phyloP scores from a whole-genome alignment of 1,140 invertebrate species.

The Colletes latitarsis region DNA sequence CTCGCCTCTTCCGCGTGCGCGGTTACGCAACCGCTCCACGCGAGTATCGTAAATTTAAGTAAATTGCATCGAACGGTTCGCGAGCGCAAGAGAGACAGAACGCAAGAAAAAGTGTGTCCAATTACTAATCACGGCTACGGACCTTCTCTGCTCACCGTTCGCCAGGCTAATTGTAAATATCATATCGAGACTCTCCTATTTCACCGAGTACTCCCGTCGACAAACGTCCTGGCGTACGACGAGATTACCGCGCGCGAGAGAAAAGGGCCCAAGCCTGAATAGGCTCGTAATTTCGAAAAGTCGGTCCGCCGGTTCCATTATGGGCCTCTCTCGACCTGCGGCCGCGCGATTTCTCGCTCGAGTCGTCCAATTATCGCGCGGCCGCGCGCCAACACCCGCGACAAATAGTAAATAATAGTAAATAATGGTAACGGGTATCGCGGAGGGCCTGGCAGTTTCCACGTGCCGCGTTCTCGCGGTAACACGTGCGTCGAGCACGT shows the following conservation, averaged over 20 bases:
- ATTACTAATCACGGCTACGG: slow-evolving; percentile 27
- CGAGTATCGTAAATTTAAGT: slow-evolving; percentile 18
- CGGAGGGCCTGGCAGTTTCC: slow-evolving; percentile 55
- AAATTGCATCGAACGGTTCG: slow-evolving; percentile 7
- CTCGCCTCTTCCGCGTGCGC: slow-evolving; percentile 31
- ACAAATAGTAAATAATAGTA: slow-evolving; percentile 65
- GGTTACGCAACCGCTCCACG: slow-evolving; percentile 24
- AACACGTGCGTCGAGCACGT: slow-evolving; percentile 51
- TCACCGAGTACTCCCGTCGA: neutral
- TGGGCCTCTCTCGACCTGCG: slow-evolving; percentile 6
- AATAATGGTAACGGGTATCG: slow-evolving; percentile 51
- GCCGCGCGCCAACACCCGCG: slow-evolving; percentile 15
- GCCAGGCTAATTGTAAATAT: slow-evolving; percentile 32
- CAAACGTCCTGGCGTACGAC: neutral
- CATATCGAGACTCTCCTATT: slow-evolving; percentile 26
- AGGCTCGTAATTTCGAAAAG: slow-evolving; percentile 52
- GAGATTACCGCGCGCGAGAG: neutral
- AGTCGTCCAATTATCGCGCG: slow-evolving; percentile 53
- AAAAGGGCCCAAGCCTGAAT: neutral
- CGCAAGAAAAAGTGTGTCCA: slow-evolving; percentile 16
- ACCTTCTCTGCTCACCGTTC: neutral
- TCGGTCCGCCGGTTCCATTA: slow-evolving; percentile 11
- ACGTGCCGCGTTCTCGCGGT: slow-evolving; percentile 57
- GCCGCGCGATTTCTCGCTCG: slow-evolving; percentile 33
- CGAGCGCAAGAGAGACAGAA: neutral